Percentiles rank a stretch among this genome's conserved stretches.
phyloP scores from a whole-genome alignment of 2,888 invertebrate genomes.

The Trimorus sp. region DNA sequence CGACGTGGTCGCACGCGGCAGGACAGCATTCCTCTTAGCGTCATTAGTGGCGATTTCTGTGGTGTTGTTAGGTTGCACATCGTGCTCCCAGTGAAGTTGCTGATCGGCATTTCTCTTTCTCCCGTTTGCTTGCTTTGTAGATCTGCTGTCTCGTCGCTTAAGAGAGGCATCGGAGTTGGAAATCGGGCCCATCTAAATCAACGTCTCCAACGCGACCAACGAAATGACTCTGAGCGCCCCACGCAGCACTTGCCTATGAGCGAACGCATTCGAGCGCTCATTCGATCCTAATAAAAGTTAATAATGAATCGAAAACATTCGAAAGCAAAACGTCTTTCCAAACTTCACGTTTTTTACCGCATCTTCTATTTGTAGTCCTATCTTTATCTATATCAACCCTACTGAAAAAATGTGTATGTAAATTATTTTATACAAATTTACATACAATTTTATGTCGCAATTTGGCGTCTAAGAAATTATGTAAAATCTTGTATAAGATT shows the following conservation, averaged over 20 bases:
- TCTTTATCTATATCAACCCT: not conserved
- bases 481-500: no score
- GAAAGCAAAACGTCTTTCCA: slow-evolving; percentile 30
- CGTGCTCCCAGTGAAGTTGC: slow-evolving; percentile 53
- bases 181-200: slow-evolving; percentile 77
- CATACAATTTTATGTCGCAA: no score
- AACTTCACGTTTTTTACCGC: slow-evolving; percentile 3
- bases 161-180: slow-evolving; percentile 76
- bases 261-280: slow-evolving; percentile 44
- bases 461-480: no score
- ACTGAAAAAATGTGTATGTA: no score
- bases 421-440: no score
- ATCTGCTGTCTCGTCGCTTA: slow-evolving; percentile 60
- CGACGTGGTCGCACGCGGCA: slow-evolving; percentile 75
- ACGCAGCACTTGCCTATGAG: slow-evolving; percentile 63
- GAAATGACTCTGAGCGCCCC: slow-evolving; percentile 68
- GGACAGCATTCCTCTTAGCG: slow-evolving; percentile 80
- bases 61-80: slow-evolving; percentile 69
- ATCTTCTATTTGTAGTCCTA: no score
- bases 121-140: slow-evolving; percentile 52
- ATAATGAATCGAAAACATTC: slow-evolving; percentile 49
- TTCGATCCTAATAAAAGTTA: slow-evolving; percentile 59
- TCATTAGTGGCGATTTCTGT: slow-evolving; percentile 79
- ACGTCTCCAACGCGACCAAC: slow-evolving; percentile 71
- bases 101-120: slow-evolving; percentile 68